Evolutionary conservation across 2,888 invertebrate species (phyloP), one percentile per base, ranked within the genome.

Genomic region (Exephanes ischioxanthus): DNA sequence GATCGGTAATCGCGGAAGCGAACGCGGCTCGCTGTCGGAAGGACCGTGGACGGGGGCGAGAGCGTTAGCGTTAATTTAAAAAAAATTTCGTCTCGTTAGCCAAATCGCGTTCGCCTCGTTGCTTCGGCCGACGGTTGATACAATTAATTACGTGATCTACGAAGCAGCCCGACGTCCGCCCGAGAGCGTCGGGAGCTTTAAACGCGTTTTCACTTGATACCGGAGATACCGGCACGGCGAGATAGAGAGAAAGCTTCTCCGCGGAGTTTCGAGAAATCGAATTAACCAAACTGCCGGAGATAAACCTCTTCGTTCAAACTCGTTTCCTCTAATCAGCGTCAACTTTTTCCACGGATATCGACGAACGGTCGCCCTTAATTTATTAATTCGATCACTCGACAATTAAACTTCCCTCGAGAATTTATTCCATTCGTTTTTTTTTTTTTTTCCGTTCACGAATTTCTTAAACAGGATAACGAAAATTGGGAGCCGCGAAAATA

Each of bases 61-160:
- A 41, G 22, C 41, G 67, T 71, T 82, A 89, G 89, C 90, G 92
- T 91, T 92, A 91, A 92, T 93, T 93, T 92, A 93, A 93, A 92
- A 94, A 93, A 33, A 61, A 58, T 92, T 84, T 91, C 91, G 91
- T 90, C 92, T 94, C 93, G 94, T 94, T 94, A 94, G 93, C 89
- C 90, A 90, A 92, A 93, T 93, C 90, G 90, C 88, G 90, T 91
- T 80, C 92, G 89, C 90, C 88, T 92, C 90, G 93, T 92, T 92
- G 92, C 90, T 84, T 89, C 72, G 77, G 45, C 87, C 89, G 86
- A 81, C 85, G 88, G 92, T 93, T 92, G 92, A 91, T 93, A 92
- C 92, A 92, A 94, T 93, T 94, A 93, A 93, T 94, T 93, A 88
- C 88, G 84, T 80, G 89, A 87, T 89, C 85, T 85, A 71, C 78